Base-by-base conservation (phyloP, 1,140 invertebrate genomes). In the Drosophila varians region DNA sequence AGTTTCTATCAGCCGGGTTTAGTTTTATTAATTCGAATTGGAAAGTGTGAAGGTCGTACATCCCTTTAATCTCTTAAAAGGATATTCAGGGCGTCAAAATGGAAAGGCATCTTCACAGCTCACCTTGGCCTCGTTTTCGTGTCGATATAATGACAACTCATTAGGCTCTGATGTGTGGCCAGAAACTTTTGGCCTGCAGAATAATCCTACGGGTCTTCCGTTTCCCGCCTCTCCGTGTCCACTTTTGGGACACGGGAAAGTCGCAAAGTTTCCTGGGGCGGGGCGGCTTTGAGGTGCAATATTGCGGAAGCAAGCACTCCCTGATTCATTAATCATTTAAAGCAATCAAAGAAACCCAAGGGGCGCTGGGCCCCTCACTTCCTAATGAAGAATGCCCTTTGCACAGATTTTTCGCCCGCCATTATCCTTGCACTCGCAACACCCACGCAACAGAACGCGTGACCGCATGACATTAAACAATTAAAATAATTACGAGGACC, bases 381-480 rank as follows among this genome's bases (percentile, higher is more conserved):
- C 25, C 7, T 12, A 38, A 38, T 38, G 36, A 38, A 14, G 12
- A 14, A 36, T 12, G 34, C 31, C 49, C 45, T 38, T 26, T 53
- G 55, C 78, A 71, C 70, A 51, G 78, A 84, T 83, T 83, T 84
- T 53, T 65, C 14, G 12, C 36, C 14, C 4, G 36, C 36, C 12
- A 6, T 12, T 12, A 45, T 43, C 19, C 36, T 9, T 11, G 25
- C 46, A 43, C 19, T 45, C 52, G 36, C 40, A 60, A 69, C 34
- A 68, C 38, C 45, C 57, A 25, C 28, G 19, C 60, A 31, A 47
- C 45, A 34, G 65, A 36, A 66, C 54, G 80, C 76, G 82, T 80
- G 73, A 84, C 84, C 84, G 65, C 79, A 84, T 89, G 78, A 89
- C 84, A 89, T 89, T 84, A 84, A 89, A 89, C 84, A 89, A 89